These are phyloP conservation scores for Lochmaea crataegi DNA, from an alignment of 2,888 invertebrate genomes.

Conservation along the genomic window DNA sequence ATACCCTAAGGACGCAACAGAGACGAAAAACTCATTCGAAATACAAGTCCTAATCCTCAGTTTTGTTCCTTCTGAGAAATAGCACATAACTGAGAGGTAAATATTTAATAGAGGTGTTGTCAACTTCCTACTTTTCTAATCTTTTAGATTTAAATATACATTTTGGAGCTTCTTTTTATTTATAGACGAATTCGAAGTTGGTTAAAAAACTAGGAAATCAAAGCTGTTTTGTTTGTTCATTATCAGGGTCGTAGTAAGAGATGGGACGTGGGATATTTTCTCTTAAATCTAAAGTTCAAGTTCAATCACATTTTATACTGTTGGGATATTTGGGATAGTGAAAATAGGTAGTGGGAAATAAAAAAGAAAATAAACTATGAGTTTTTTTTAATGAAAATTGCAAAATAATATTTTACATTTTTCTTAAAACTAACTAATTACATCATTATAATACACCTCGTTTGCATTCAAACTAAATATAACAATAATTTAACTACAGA, in stretches of 20 bases:
- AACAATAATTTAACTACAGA: slow-evolving; percentile 54
- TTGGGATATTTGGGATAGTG: no score
- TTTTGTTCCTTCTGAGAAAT: slow-evolving; percentile 43
- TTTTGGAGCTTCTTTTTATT: neutral
- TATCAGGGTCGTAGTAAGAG: neutral
- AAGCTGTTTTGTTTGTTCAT: neutral
- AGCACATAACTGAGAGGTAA: slow-evolving; percentile 34
- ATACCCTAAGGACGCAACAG: slow-evolving; percentile 27
- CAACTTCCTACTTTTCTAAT: slow-evolving; percentile 15
- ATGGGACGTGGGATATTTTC: no score
- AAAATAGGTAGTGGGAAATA: neutral
- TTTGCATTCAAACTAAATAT: slow-evolving; percentile 50
- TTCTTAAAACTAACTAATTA: slow-evolving; percentile 55
- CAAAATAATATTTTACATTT: slow-evolving; percentile 60
- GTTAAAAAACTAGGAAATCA: neutral
- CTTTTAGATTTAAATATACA: slow-evolving; percentile 18
- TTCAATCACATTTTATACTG: no score
- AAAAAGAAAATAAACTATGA: slow-evolving; percentile 14
- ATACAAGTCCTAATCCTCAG: slow-evolving; percentile 40
- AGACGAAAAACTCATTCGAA: slow-evolving; percentile 27
- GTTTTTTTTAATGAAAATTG: slow-evolving; percentile 59
- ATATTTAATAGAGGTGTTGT: slow-evolving; percentile 39
- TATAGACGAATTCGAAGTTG: neutral
- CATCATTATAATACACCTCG: slow-evolving; percentile 55
- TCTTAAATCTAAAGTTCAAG: no score